Conservation (phyloP, 2,113 vertebrate species). For the Sminthopsis crassicaudata region DNA sequence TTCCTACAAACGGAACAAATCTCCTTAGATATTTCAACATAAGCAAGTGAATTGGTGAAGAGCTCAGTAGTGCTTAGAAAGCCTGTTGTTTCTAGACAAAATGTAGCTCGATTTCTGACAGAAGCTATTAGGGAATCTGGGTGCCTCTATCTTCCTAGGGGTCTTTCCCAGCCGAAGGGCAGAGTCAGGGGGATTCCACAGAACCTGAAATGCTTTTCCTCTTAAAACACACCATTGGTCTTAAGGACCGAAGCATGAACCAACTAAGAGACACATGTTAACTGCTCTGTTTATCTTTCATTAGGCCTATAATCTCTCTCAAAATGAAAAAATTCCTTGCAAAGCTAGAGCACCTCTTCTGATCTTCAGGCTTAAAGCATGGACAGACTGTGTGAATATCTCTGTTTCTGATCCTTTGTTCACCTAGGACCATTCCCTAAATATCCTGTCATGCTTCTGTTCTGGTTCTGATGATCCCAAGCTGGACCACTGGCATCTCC, state of each 20-base stretch:
- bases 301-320: slow-evolving; percentile 68
- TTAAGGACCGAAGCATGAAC: slow-evolving; percentile 47
- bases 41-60: slow-evolving; percentile 63
- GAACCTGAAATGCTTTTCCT: slow-evolving; percentile 19
- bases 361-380: neutral
- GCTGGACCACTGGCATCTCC: neutral
- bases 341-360: slow-evolving; percentile 63
- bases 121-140: slow-evolving; percentile 27
- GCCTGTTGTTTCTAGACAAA: slow-evolving; percentile 52
- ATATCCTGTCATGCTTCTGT: neutral
- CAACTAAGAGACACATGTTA: slow-evolving; percentile 58
- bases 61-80: slow-evolving; percentile 28
- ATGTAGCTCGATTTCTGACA: neutral
- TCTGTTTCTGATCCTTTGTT: neutral
- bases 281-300: slow-evolving; percentile 70
- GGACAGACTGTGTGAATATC: neutral
- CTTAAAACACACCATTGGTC: neutral
- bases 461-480: neutral
- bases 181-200: neutral
- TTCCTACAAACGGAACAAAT: slow-evolving; percentile 68
- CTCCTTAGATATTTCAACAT: slow-evolving; percentile 63
- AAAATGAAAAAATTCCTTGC: slow-evolving; percentile 76
- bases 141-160: neutral
- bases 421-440: neutral
- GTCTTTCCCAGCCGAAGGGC: neutral